phyloP scores from a whole-genome alignment of 1,140 invertebrate species.

The Drosophila nigrodunni region DNA sequence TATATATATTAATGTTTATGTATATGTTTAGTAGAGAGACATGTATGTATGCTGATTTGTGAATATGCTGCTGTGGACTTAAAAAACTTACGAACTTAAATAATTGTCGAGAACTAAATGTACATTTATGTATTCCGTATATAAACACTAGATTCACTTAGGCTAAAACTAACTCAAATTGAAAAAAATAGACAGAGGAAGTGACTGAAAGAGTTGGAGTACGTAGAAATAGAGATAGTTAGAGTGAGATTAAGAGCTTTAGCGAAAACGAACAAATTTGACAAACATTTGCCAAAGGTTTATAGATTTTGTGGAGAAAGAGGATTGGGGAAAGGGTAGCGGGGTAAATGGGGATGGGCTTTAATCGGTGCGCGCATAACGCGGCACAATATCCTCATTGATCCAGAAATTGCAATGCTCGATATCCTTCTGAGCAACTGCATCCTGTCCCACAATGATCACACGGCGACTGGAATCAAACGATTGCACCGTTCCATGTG shows the following conservation, averaged over 20 bases:
- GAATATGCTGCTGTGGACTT: constrained; percentile 46
- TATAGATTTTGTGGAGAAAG: too few species aligned
- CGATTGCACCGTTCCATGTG: constrained; percentile 88
- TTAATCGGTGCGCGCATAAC: constrained; percentile 86
- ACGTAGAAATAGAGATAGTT: constrained; percentile 1
- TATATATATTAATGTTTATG: constrained; percentile 26
- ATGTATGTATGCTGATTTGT: constrained; percentile 17
- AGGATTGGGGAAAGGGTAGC: not conserved
- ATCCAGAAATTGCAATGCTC: constrained; percentile 91
- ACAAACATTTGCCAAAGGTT: too few species aligned
- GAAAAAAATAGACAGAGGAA: constrained; percentile 29
- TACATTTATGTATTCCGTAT: constrained; percentile 65
- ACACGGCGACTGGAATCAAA: constrained; percentile 86
- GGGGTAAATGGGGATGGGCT: constrained; percentile 11
- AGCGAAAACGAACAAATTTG: too few species aligned
- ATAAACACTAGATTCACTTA: constrained; percentile 82
- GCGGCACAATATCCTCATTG: constrained; percentile 89
- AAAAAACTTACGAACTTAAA: constrained; percentile 75
- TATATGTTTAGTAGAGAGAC: constrained; percentile 38
- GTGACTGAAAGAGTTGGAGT: constrained; percentile 4
- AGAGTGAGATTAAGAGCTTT: not conserved
- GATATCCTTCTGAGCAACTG: constrained; percentile 87
- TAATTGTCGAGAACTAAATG: constrained; percentile 73
- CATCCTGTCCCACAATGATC: constrained; percentile 89
- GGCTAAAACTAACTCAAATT: constrained; percentile 70